Base-by-base conservation (phyloP, 2,113 vertebrate genomes). In the Neodon shergylaensis region DNA sequence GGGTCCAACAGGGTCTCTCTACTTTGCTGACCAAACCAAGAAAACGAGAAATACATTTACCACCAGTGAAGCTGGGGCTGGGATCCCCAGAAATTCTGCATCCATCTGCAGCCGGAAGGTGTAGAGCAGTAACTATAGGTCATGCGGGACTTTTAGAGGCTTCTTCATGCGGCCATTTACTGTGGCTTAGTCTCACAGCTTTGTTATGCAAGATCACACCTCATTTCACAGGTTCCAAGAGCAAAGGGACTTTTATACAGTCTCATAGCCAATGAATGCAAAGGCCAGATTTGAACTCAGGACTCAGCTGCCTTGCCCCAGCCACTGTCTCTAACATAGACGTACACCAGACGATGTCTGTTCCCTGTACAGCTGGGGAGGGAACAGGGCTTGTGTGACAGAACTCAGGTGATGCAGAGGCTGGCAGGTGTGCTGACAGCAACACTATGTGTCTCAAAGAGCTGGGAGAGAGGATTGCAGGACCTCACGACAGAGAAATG, bases 11-110 rank as follows among this genome's bases (percentile, higher is more conserved):
- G 86, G 79, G 65, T 88, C 70, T 76, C 77, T 90, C 92, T 4
- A 36, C 76, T 95, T 95, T 95, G 95, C 96, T 95, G 94, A 97
- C 81, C 74, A 47, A 88, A 70, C 73, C 21, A 68, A 72, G 58
- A 68, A 90, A 87, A 82, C 28, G 72, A 76, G 82, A 88, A 79
- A 78, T 82, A 70, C 94, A 96, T 96, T 90, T 82, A 92, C 68
- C 68, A n/a, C 65, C 36, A 81, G 33, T 8, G 1, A 66, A 72
- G 82, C 72, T 9, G 0, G 36, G 33, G 14, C 39, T 22, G 31
- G 88, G 63, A 52, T 33, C n/a, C 39, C 81, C 7, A 8, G 66
- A 61, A 17, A 61, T 61, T 84, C 49, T 2, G 0, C 52, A 21
- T 5, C 26, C 24, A 16, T 84, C 73, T 33, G 39, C 44, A 22